These are phyloP conservation scores for Eufriesea mexicana DNA, from an alignment of 1,140 invertebrate species.

Conservation along the genomic window DNA sequence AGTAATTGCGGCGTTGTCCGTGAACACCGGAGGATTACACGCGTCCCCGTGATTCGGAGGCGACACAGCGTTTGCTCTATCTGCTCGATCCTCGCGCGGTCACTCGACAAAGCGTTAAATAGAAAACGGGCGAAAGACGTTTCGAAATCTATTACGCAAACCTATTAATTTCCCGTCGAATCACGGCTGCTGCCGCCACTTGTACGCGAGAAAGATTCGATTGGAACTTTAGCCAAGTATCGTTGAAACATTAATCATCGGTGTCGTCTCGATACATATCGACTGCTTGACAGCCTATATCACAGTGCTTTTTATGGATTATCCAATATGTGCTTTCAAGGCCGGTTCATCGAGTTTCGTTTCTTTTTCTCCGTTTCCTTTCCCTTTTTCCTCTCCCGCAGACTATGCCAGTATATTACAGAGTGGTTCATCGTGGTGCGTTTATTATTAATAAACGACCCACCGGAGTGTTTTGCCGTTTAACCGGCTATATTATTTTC, in stretches of 20 bases:
- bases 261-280: constrained; percentile 42
- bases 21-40: constrained; percentile 46
- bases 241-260: constrained; percentile 44
- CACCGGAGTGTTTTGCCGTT: background rate
- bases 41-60: background rate
- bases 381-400: background rate
- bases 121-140: background rate
- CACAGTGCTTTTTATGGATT: constrained; percentile 24
- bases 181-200: background rate
- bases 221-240: background rate
- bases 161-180: constrained; percentile 37
- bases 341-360: background rate
- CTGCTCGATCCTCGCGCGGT: background rate
- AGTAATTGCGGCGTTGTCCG: constrained; percentile 65
- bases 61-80: background rate
- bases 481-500: background rate
- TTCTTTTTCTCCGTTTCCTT: background rate
- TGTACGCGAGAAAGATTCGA: background rate
- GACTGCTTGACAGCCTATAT: constrained; percentile 19
- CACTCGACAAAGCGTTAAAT: constrained; percentile 33
- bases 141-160: constrained; percentile 44
- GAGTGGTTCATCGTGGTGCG: background rate
- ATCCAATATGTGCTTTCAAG: constrained; percentile 4
- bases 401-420: too few species aligned
- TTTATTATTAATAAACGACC: constrained; percentile 25